Conservation (phyloP, 30 jellyfish, hydroid and myxozoan genomes). For the Turritopsis dohrnii region DNA sequence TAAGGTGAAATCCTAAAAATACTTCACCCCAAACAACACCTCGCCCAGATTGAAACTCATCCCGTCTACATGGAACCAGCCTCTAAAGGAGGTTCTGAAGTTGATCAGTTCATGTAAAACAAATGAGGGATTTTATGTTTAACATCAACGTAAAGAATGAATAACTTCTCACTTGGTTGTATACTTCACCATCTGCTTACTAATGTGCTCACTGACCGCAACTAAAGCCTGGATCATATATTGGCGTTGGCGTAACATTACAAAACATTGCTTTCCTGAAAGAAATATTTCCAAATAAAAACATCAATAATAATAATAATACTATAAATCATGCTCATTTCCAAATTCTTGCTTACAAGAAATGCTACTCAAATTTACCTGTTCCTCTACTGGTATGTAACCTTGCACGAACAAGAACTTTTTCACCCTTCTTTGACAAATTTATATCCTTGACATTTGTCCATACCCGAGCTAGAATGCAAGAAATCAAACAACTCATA, state of each 20-base stretch:
- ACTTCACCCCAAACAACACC: too few relatives aligned
- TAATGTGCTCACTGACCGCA: conserved; percentile 71
- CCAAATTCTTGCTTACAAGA: background rate
- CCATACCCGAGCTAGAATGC: conserved; percentile 71
- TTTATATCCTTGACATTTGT: conserved; percentile 61
- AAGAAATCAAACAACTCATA: too few relatives aligned
- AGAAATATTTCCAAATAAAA: too few relatives aligned
- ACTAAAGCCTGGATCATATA: conserved; percentile 82
- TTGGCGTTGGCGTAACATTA: conserved; percentile 86
- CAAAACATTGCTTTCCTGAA: conserved; percentile 91
- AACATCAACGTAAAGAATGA: too few relatives aligned
- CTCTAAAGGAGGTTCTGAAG: too few relatives aligned
- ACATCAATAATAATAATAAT: too few relatives aligned
- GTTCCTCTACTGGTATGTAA: conserved; percentile 98
- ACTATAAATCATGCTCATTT: too few relatives aligned
- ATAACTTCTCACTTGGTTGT: conserved; percentile 87
- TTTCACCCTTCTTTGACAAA: conserved; percentile 40
- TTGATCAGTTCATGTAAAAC: too few relatives aligned
- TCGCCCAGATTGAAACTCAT: too few relatives aligned
- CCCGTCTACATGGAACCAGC: too few relatives aligned
- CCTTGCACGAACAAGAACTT: conserved; percentile 81
- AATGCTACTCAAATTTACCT: conserved; percentile 34
- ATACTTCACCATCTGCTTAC: conserved; percentile 94
- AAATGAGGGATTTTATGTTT: too few relatives aligned
- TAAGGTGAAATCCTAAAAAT: too few relatives aligned